These are phyloP conservation scores for Battus philenor DNA, from an alignment of 1,140 invertebrate species.

Conservation along the genomic window DNA sequence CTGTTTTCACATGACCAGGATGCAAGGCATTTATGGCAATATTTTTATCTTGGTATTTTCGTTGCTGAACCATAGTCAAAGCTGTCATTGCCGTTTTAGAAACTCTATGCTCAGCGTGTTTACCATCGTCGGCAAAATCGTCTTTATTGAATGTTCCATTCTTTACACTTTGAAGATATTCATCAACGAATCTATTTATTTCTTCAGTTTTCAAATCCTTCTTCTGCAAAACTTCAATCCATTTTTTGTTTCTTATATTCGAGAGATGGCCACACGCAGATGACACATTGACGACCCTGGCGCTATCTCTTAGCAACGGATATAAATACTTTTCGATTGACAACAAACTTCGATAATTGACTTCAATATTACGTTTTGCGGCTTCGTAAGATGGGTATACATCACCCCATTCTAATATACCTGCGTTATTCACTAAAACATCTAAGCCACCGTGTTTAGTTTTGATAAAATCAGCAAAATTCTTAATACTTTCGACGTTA, in stretches of 20 bases:
- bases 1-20: slow-evolving; percentile 52
- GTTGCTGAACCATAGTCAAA: slow-evolving; percentile 77
- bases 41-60: slow-evolving; percentile 42
- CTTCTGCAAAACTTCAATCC: slow-evolving; percentile 39
- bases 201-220: slow-evolving; percentile 74
- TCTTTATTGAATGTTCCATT: slow-evolving; percentile 63
- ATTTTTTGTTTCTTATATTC: slow-evolving; percentile 76
- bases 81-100: slow-evolving; percentile 84
- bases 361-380: slow-evolving; percentile 81
- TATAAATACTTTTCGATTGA: slow-evolving; percentile 81
- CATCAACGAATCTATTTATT: slow-evolving; percentile 78
- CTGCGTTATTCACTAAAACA: slow-evolving; percentile 91
- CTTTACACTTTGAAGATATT: slow-evolving; percentile 79
- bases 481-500: slow-evolving; percentile 77
- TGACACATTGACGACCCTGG: slow-evolving; percentile 85
- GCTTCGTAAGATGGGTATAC: slow-evolving; percentile 81
- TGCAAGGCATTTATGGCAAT: slow-evolving; percentile 63
- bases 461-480: slow-evolving; percentile 78
- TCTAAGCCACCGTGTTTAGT: slow-evolving; percentile 84
- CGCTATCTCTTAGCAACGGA: slow-evolving; percentile 81
- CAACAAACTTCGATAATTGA: slow-evolving; percentile 82
- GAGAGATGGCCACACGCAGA: slow-evolving; percentile 80
- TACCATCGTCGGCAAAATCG: slow-evolving; percentile 77
- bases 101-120: slow-evolving; percentile 80
- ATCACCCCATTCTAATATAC: slow-evolving; percentile 81